Conservation (phyloP, 2,888 invertebrate species). For the Perdita meconis region DNA sequence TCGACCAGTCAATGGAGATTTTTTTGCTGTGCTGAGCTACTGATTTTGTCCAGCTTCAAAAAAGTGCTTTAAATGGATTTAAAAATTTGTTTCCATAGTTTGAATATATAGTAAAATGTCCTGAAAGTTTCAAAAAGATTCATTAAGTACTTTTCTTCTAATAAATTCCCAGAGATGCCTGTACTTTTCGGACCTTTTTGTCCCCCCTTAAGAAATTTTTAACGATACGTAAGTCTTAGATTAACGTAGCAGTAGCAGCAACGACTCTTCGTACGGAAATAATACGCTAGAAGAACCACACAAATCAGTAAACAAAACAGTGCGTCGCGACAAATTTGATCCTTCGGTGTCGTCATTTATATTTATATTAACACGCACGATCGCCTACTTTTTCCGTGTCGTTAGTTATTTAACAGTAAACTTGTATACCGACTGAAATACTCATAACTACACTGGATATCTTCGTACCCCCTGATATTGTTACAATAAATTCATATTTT, state of each 20-base stretch:
- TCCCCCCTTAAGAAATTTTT: conserved; percentile 11
- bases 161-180: no score
- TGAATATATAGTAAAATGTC: no score
- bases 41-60: no score
- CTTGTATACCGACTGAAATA: conserved; percentile 71
- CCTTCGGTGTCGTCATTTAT: conserved; percentile 49
- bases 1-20: no score
- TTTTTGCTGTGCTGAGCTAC: no score
- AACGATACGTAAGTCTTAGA: conserved; percentile 28
- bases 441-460: conserved; percentile 63
- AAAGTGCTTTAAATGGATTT: no score
- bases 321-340: conserved; percentile 22
- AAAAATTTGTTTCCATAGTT: no score
- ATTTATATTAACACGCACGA: conserved; percentile 36
- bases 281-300: conserved; percentile 9
- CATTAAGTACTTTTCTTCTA: no score
- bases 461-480: conserved; percentile 66
- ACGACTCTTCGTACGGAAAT: conserved; percentile 20
- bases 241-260: conserved; percentile 26
- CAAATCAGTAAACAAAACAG: conserved; percentile 42
- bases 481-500: conserved; percentile 77
- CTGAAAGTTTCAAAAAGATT: no score
- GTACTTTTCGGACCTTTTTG: no score
- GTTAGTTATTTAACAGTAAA: conserved; percentile 49
- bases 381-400: conserved; percentile 53